These are phyloP conservation scores for Aptenodytes forsteri DNA, from an alignment of 2,113 vertebrate species.

Conservation along the genomic window DNA sequence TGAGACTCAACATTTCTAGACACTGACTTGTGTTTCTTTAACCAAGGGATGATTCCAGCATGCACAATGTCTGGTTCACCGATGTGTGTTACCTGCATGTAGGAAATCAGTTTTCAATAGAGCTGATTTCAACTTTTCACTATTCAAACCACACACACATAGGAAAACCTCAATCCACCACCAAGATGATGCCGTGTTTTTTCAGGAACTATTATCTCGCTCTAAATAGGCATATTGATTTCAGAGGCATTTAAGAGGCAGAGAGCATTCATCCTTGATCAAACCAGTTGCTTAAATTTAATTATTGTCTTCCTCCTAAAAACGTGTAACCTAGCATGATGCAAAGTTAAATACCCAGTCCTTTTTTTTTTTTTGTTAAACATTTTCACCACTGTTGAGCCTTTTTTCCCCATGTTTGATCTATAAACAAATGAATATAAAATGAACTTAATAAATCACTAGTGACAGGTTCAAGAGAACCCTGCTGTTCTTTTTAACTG, in stretches of 20 bases:
- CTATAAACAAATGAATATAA: conserved; percentile 78
- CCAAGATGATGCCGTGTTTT: conserved; percentile 1
- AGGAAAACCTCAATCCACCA: not conserved
- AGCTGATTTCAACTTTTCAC: not conserved
- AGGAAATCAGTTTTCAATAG: conserved; percentile 34
- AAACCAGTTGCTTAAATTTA: conserved; percentile 59
- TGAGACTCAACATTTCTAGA: not conserved
- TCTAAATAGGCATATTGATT: conserved; percentile 72
- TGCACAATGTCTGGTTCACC: not conserved
- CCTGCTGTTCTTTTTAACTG: conserved; percentile 48
- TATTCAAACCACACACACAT: not conserved
- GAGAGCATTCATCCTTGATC: conserved; percentile 48
- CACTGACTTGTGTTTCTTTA: not conserved
- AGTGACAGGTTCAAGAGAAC: conserved; percentile 67
- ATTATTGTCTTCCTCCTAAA: conserved; percentile 63
- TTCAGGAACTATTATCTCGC: not conserved
- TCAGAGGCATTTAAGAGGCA: conserved; percentile 49
- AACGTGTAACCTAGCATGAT: not conserved
- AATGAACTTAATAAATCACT: conserved; percentile 77
- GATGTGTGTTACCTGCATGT: not conserved
- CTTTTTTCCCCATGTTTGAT: conserved; percentile 65
- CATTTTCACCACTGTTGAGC: conserved; percentile 53
- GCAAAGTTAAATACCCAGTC: conserved; percentile 32
- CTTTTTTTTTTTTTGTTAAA: conserved; percentile 28
- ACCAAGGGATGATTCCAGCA: not conserved